phyloP scores from a whole-genome alignment of 2,888 invertebrate species.

The Drosophila dives region DNA sequence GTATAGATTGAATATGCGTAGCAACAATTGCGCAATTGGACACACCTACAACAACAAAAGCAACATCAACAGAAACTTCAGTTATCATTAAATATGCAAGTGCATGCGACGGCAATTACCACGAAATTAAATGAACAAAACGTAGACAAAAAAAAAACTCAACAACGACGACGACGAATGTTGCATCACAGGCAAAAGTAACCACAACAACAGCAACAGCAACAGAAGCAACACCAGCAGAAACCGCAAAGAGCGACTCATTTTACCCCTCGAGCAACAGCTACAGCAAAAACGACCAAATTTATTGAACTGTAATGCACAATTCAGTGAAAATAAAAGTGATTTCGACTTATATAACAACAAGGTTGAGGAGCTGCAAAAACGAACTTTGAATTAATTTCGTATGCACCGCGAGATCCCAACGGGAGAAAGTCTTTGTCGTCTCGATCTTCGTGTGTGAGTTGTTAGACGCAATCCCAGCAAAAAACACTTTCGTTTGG shows the following conservation, averaged over 20 bases:
- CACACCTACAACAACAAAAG: conserved; percentile 35
- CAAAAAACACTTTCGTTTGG: conserved; percentile 52
- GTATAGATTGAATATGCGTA: conserved; percentile 11
- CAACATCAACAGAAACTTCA: conserved; percentile 34
- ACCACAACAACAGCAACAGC: conserved; percentile 38
- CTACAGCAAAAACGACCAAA: conserved; percentile 25
- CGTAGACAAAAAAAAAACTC: conserved; percentile 47
- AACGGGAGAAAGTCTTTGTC: conserved; percentile 50
- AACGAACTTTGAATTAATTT: conserved; percentile 44
- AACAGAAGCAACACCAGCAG: conserved; percentile 32
- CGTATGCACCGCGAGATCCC: conserved; percentile 55
- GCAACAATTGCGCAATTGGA: conserved; percentile 53
- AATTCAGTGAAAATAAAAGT: conserved; percentile 27
- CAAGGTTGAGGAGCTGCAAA: conserved; percentile 74
- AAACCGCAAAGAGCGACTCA: conserved; percentile 48
- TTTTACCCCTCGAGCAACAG: conserved; percentile 48
- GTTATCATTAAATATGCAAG: conserved; percentile 75
- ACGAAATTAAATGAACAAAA: conserved; percentile 75
- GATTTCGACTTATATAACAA: conserved; percentile 68
- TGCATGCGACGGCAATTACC: conserved; percentile 77
- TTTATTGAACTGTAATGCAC: conserved; percentile 67
- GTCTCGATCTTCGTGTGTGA: conserved; percentile 1
- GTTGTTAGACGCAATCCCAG: conserved; percentile 36
- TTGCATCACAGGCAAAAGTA: conserved; percentile 50
- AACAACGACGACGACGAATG: conserved; percentile 41